Percentiles rank a stretch among this genome's conserved stretches.
Evolutionary conservation across 2,888 invertebrate genomes (phyloP).

Genomic region (Tenthredo scrophulariae): DNA sequence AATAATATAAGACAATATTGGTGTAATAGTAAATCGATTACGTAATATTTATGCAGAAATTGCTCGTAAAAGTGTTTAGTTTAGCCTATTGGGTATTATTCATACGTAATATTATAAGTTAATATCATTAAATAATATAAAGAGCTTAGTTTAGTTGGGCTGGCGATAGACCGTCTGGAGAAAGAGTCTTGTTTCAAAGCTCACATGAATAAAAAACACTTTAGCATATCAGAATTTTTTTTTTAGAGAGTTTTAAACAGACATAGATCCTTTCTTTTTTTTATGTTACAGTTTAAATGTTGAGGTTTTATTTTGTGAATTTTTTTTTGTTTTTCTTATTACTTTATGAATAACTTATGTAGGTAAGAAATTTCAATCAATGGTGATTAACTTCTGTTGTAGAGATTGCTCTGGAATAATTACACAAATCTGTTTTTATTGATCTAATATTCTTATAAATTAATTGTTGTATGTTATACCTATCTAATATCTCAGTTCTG

Average conservation of each 20-base stretch:
- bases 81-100: conserved; percentile 14
- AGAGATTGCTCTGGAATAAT: neutral
- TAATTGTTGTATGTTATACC: conserved; percentile 11
- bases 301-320: neutral
- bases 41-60: conserved; percentile 47
- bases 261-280: neutral
- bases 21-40: conserved; percentile 49
- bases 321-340: neutral
- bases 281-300: neutral
- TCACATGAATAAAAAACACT: conserved; percentile 13
- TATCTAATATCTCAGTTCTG: conserved; percentile 51
- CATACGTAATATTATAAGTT: conserved; percentile 17
- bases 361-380: neutral
- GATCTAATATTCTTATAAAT: neutral
- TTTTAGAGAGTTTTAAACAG: neutral
- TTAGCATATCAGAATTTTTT: neutral
- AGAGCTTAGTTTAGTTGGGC: conserved; percentile 13
- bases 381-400: neutral
- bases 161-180: conserved; percentile 7
- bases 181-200: conserved; percentile 22
- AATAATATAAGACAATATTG: conserved; percentile 48
- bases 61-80: conserved; percentile 36
- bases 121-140: conserved; percentile 29
- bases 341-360: neutral
- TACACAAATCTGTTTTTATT: neutral